A percentile compares a stretch with the other conserved stretches of the same genome.
Conservation (phyloP, 2,113 vertebrate species). For the Rafetus swinhoei region DNA sequence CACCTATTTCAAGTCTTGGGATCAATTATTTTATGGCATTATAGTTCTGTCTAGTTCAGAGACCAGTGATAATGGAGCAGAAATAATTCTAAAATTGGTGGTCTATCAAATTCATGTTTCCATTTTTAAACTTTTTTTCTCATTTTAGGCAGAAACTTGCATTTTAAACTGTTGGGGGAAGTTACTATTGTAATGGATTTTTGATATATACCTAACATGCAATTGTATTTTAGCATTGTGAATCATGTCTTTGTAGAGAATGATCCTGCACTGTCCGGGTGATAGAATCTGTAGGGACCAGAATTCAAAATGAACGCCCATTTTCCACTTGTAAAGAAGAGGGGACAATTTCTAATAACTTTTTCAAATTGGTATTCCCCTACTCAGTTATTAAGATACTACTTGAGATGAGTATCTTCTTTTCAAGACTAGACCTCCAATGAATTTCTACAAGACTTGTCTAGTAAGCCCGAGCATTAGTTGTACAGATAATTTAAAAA, state of each 20-base stretch:
- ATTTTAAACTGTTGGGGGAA: not conserved
- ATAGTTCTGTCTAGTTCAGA: not conserved
- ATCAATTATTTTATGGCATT: not conserved
- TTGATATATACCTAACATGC: not conserved
- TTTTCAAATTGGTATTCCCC: not conserved
- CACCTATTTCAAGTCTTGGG: not conserved
- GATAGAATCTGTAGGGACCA: too few species aligned
- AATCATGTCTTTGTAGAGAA: accelerated
- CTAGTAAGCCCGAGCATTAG: not conserved
- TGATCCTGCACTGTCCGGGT: not conserved
- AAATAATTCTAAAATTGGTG: not conserved
- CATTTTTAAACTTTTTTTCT: not conserved
- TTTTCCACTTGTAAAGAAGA: not conserved
- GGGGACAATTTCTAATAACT: not conserved
- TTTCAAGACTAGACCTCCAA: not conserved
- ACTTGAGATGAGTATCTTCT: too few species aligned
- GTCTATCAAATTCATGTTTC: not conserved
- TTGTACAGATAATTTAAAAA: not conserved
- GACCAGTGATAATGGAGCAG: not conserved
- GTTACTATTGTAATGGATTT: not conserved
- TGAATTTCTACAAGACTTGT: not conserved
- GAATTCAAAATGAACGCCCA: not conserved
- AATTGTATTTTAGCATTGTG: not conserved
- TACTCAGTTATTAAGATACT: not conserved
- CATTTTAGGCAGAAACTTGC: not conserved